Base-by-base conservation (phyloP, 2,113 vertebrate species). In the Perca flavescens region DNA sequence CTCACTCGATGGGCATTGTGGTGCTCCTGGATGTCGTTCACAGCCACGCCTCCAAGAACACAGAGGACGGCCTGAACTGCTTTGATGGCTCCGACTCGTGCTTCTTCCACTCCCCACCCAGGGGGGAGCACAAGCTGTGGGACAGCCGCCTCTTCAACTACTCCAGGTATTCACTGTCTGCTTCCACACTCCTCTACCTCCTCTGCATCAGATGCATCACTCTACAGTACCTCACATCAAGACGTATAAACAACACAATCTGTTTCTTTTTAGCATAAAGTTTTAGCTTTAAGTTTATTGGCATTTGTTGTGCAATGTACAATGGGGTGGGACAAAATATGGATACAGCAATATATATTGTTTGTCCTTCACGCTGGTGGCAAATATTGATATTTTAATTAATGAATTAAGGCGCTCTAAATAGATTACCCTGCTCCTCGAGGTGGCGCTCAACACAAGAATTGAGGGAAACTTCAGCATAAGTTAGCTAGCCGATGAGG, bases 21-120 rank as follows among this genome's bases (percentile, higher is more conserved):
- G 97, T 99, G 63, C 94, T 99, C 36, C 93, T 99, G 25, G 98
- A 99, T 71, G 95, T 99, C 28, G 98, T 99, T 25, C 98, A 99
- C 85, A 99, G 98, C 80, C 98, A 99, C 6, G 98, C 98, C 8
- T 99, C 97, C 46, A 97, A 96, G 74, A 99, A 99, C 93, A 97
- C 96, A 0, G 97, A 98, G 66, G 98, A 99, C 54, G 98, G 98
- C 1, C 94, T 99, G 61, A 99, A 99, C 91, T 50, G 69, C 52
- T 99, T 99, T 34, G 98, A 99, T 67, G 98, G 98, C 31, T 97
- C 97, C 0, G 96, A 99, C 92, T 95, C 97, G 1, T 98, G 97
- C 83, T 99, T 96, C 89, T 99, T 99, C 93, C 98, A 99, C 90
- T 93, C 96, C 0, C 97, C 96, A 2, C 90, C 95, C 2, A 95